Evolutionary conservation across 2,888 invertebrate species (phyloP).

Genomic region (Apotomis turbidana): DNA sequence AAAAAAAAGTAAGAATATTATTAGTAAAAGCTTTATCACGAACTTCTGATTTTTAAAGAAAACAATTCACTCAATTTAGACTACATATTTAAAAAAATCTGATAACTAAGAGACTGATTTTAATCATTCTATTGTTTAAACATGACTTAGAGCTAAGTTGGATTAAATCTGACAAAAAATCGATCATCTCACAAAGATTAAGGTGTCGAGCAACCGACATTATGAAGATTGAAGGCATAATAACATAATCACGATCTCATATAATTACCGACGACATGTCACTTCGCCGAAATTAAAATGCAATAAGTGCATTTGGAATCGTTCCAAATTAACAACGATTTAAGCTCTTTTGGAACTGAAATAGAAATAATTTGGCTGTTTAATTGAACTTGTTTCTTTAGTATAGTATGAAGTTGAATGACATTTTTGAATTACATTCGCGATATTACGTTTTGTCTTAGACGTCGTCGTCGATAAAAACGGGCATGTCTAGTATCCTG

Average conservation of each 20-base stretch:
- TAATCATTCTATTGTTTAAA: slow-evolving; percentile 31
- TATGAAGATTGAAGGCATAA: slow-evolving; percentile 48
- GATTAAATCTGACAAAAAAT: slow-evolving; percentile 37
- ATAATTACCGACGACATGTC: slow-evolving; percentile 53
- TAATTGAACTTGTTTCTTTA: neutral
- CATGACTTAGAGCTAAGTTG: slow-evolving; percentile 28
- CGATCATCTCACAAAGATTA: slow-evolving; percentile 49
- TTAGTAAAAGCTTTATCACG: too few relatives aligned
- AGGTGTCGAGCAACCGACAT: slow-evolving; percentile 46
- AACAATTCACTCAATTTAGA: too few relatives aligned
- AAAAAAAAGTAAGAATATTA: too few relatives aligned
- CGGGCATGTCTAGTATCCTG: too few relatives aligned
- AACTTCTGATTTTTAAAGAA: too few relatives aligned
- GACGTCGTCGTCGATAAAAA: too few relatives aligned
- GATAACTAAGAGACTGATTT: slow-evolving; percentile 14
- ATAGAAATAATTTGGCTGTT: neutral
- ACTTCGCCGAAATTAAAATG: slow-evolving; percentile 3
- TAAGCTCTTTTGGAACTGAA: neutral
- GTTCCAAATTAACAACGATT: neutral
- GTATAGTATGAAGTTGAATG: slow-evolving; percentile 15
- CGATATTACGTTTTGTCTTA: slow-evolving; percentile 11
- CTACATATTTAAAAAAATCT: slow-evolving; percentile 6
- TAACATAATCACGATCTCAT: slow-evolving; percentile 62
- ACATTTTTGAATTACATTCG: slow-evolving; percentile 19
- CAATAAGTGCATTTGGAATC: neutral